A percentile compares a stretch with the other conserved stretches of the same genome.
These are phyloP conservation scores for Polymixis lichenea DNA, from an alignment of 2,888 invertebrate species.

Conservation along the genomic window DNA sequence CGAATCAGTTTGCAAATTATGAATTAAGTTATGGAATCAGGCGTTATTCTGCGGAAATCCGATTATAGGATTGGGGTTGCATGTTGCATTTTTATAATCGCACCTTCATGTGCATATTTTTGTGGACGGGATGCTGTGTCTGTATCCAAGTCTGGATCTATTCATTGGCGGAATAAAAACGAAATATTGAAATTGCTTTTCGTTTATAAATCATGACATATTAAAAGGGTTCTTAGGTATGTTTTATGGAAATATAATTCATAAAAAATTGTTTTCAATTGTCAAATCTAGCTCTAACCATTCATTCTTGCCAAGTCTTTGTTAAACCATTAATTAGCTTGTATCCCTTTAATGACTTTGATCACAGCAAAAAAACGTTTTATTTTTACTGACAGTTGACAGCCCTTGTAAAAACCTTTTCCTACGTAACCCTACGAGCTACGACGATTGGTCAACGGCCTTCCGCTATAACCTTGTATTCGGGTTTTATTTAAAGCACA, in stretches of 20 bases:
- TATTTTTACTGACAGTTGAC: not conserved
- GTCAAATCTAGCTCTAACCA: not conserved
- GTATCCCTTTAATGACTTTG: too few species aligned
- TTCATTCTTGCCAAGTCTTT: not conserved
- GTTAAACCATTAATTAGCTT: not conserved
- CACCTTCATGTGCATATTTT: not conserved
- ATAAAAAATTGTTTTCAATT: not conserved
- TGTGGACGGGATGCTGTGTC: not conserved
- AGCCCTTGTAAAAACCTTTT: not conserved
- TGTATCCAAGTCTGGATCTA: not conserved
- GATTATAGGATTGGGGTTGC: not conserved
- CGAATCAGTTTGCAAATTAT: constrained; percentile 13
- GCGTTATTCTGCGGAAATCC: not conserved
- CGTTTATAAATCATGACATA: not conserved
- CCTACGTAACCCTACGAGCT: constrained; percentile 49
- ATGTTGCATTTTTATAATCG: not conserved
- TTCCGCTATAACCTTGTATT: constrained; percentile 65
- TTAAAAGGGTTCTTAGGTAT: not conserved
- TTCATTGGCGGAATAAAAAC: not conserved
- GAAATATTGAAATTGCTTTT: not conserved
- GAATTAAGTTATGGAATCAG: not conserved
- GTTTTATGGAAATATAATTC: not conserved
- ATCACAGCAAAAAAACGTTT: not conserved
- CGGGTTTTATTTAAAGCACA: constrained; percentile 57
- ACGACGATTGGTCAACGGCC: constrained; percentile 59